A percentile compares a stretch with the other conserved stretches of the same genome.
phyloP scores from a whole-genome alignment of 64 coral and sea anemone genomes.

The Trachythela sp. region DNA sequence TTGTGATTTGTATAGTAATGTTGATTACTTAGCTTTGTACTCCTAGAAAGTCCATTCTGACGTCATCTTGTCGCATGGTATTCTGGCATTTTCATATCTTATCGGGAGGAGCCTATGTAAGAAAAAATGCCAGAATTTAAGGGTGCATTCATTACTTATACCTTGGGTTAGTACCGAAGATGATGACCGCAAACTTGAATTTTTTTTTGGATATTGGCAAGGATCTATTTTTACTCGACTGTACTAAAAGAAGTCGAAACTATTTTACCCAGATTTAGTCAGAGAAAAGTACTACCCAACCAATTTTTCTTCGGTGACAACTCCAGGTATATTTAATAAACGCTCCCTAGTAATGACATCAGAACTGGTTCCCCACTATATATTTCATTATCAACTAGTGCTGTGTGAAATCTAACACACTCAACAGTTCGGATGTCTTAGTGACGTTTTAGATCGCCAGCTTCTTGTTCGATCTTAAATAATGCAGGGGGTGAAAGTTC shows the following conservation, averaged over 20 bases:
- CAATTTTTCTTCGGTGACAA: no score
- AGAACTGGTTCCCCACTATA: not conserved
- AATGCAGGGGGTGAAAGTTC: not conserved
- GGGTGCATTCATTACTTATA: not conserved
- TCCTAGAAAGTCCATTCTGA: not conserved
- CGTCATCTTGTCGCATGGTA: not conserved
- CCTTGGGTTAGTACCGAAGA: not conserved
- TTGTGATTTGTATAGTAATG: not conserved
- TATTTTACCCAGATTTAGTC: no score
- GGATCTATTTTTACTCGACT: no score
- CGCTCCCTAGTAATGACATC: no score
- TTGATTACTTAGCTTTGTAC: not conserved
- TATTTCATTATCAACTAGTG: not conserved
- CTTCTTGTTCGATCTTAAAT: not conserved
- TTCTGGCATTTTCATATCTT: not conserved
- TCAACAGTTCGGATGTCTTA: not conserved
- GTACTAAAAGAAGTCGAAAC: no score
- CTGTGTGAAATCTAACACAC: not conserved
- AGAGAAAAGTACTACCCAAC: no score
- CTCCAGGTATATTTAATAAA: no score
- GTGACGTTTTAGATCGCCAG: constrained; percentile 6
- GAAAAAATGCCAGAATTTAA: constrained; percentile 9
- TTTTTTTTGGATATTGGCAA: not conserved
- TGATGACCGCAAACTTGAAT: not conserved
- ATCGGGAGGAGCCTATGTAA: not conserved